Conservation (phyloP, 2,113 vertebrate genomes). For the Cynocephalus volans region DNA sequence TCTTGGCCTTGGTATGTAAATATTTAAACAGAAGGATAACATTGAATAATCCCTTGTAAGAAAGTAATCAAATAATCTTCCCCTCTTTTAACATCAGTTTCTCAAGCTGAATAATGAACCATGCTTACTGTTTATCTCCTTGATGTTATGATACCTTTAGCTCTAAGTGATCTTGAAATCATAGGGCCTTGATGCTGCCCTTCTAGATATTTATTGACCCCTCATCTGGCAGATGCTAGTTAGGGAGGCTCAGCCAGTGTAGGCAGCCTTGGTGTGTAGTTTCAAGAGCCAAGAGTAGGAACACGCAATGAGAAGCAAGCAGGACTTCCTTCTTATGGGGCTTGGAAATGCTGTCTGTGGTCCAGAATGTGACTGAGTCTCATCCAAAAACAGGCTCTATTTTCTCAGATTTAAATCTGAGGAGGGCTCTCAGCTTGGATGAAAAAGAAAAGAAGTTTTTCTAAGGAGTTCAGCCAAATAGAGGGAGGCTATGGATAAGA, state of each 20-base stretch:
- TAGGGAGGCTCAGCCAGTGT: neutral
- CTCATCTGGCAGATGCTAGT: neutral
- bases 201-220: neutral
- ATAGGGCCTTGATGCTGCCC: rapidly evolving
- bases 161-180: neutral
- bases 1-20: conserved; percentile 55
- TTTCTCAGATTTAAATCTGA: neutral
- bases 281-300: neutral
- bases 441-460: neutral
- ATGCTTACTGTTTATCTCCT: neutral
- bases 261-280: neutral
- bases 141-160: rapidly evolving
- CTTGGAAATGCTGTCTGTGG: neutral
- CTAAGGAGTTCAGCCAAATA: neutral
- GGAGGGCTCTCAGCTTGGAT: neutral
- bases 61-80: neutral
- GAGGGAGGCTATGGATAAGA: neutral
- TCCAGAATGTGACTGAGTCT: neutral
- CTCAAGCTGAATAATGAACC: neutral
- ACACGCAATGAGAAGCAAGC: neutral
- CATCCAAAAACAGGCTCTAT: neutral
- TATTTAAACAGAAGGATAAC: conserved; percentile 61
- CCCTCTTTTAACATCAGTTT: neutral
- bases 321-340: neutral
- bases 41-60: neutral